Percentiles rank a stretch among this genome's conserved stretches.
Evolutionary conservation across 2,113 vertebrate genomes (phyloP).

Genomic region (Dromaius novaehollandiae): DNA sequence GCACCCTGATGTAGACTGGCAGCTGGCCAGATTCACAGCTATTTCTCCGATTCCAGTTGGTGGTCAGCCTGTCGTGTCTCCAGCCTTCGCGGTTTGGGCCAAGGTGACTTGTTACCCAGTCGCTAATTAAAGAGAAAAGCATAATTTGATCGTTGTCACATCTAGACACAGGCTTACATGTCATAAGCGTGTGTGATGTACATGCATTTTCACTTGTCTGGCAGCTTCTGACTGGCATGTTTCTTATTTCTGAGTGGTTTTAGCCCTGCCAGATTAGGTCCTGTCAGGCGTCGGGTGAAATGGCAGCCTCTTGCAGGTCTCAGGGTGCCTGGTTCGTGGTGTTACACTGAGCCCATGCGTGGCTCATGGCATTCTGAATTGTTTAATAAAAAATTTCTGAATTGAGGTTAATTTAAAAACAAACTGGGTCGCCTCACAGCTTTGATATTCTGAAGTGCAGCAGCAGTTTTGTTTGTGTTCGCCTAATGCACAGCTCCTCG

Average conservation of each 20-base stretch:
- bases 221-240: too few species aligned
- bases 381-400: not conserved
- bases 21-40: not conserved
- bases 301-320: fast-evolving
- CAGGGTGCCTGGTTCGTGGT: not conserved
- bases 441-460: not conserved
- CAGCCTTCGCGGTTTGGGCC: not conserved
- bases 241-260: too few species aligned
- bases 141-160: not conserved
- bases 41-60: not conserved
- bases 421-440: not conserved
- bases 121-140: not conserved
- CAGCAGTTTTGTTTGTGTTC: not conserved
- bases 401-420: not conserved
- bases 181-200: too few species aligned
- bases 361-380: not conserved
- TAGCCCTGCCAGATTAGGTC: not conserved
- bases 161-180: too few species aligned
- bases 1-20: not conserved
- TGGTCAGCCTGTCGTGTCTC: too few species aligned
- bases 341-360: not conserved
- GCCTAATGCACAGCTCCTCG: not conserved
- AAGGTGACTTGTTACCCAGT: too few species aligned
- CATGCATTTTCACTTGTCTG: too few species aligned
- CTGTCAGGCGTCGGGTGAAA: not conserved